These are phyloP conservation scores for Mugil cephalus DNA, from an alignment of 2,113 vertebrate species.

Conservation along the genomic window DNA sequence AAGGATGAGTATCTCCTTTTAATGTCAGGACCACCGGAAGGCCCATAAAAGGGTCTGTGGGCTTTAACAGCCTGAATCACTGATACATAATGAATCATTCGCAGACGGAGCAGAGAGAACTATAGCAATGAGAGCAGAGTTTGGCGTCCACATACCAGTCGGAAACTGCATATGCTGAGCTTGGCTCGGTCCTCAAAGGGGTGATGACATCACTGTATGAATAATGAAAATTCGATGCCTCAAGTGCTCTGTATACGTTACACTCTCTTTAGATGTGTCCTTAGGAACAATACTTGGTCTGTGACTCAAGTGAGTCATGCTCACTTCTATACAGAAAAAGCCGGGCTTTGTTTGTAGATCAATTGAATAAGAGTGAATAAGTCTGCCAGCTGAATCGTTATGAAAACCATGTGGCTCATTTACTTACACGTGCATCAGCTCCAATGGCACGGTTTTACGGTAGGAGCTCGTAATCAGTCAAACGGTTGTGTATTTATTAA, in stretches of 20 bases:
- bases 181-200: slow-evolving; percentile 57
- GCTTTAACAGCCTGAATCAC: slow-evolving; percentile 50
- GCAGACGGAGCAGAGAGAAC: slow-evolving; percentile 20
- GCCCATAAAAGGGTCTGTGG: slow-evolving; percentile 39
- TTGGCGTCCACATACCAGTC: slow-evolving; percentile 28
- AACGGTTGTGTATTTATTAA: slow-evolving; percentile 7
- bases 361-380: slow-evolving; percentile 13
- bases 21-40: slow-evolving; percentile 21
- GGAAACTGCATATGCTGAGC: slow-evolving; percentile 30
- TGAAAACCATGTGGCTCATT: slow-evolving; percentile 40
- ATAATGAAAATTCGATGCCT: slow-evolving; percentile 52
- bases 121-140: slow-evolving; percentile 21
- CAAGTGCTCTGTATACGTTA: slow-evolving; percentile 33
- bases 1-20: slow-evolving; percentile 47
- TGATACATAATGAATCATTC: slow-evolving; percentile 58
- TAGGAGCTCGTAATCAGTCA: neutral
- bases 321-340: slow-evolving; percentile 33
- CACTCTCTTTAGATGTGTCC: slow-evolving; percentile 30
- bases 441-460: neutral
- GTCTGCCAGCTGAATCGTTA: slow-evolving; percentile 46
- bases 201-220: slow-evolving; percentile 54
- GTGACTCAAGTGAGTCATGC: slow-evolving; percentile 59
- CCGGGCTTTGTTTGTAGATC: slow-evolving; percentile 32
- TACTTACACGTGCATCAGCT: slow-evolving; percentile 16
- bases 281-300: slow-evolving; percentile 25